Evolutionary conservation across 2,888 invertebrate species (phyloP).

Genomic region (Coremacera marginata): DNA sequence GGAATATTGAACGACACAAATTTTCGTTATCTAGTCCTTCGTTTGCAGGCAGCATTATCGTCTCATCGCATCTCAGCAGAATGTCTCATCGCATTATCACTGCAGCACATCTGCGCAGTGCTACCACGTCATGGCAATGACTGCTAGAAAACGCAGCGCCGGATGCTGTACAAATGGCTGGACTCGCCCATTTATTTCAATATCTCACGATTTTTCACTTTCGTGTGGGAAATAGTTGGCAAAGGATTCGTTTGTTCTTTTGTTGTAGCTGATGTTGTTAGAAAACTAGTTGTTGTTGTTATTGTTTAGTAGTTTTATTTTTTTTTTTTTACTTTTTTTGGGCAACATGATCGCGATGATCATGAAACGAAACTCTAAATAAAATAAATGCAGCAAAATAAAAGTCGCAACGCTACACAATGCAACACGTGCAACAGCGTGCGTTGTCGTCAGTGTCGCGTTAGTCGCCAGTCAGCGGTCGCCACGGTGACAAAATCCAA

Average conservation of each 20-base stretch:
- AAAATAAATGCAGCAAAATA: slow-evolving; percentile 1
- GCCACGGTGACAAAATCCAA: slow-evolving; percentile 8
- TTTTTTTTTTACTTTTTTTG: background rate
- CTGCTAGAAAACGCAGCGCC: background rate
- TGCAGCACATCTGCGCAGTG: background rate
- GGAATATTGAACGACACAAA: slow-evolving; percentile 46
- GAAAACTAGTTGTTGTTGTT: background rate
- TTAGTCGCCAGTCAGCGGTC: background rate
- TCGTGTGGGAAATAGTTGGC: slow-evolving; percentile 35
- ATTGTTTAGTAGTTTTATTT: background rate
- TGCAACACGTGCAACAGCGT: slow-evolving; percentile 4
- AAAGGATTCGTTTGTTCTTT: slow-evolving; percentile 27
- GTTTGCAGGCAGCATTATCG: background rate
- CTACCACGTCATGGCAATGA: background rate
- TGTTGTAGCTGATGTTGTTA: slow-evolving; percentile 14
- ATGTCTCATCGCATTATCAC: slow-evolving; percentile 4
- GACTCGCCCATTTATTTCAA: slow-evolving; percentile 40
- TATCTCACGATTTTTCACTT: slow-evolving; percentile 43
- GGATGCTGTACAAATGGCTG: slow-evolving; percentile 29
- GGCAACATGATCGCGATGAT: slow-evolving; percentile 32
- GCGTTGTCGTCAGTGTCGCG: background rate
- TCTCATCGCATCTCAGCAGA: background rate
- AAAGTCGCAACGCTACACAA: background rate
- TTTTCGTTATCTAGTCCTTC: background rate
- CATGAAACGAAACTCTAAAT: slow-evolving; percentile 2